Conservation (phyloP, 2,797 vertebrate genomes). For the Poliocrania exsul region DNA sequence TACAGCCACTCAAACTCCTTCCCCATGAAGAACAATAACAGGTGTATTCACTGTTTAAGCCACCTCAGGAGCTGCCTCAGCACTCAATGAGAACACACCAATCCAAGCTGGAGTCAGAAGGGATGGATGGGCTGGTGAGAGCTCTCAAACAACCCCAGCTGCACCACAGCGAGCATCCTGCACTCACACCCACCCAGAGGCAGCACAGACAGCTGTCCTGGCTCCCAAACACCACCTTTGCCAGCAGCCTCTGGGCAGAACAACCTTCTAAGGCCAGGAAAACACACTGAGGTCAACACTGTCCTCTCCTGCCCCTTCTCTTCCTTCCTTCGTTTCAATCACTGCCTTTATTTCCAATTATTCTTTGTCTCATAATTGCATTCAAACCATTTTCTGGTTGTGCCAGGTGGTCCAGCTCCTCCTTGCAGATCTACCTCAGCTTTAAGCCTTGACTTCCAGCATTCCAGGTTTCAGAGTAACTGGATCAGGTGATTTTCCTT, state of each 20-base stretch:
- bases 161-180: neutral
- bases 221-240: neutral
- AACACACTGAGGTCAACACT: neutral
- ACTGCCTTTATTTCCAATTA: neutral
- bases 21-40: neutral
- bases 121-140: neutral
- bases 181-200: neutral
- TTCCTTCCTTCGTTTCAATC: neutral
- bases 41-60: neutral
- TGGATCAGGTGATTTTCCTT: neutral
- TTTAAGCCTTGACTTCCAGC: neutral
- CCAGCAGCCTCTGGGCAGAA: neutral
- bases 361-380: neutral
- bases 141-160: neutral
- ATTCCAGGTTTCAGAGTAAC: neutral
- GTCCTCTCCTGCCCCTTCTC: neutral
- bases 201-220: accelerated
- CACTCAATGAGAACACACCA: neutral
- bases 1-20: neutral
- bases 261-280: neutral
- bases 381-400: neutral
- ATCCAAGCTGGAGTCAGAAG: neutral
- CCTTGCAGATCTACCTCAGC: neutral
- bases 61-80: neutral
- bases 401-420: neutral